A percentile compares a stretch with the other conserved stretches of the same genome.
Evolutionary conservation across 2,888 invertebrate species (phyloP).

Genomic region (Oscheius sp.): DNA sequence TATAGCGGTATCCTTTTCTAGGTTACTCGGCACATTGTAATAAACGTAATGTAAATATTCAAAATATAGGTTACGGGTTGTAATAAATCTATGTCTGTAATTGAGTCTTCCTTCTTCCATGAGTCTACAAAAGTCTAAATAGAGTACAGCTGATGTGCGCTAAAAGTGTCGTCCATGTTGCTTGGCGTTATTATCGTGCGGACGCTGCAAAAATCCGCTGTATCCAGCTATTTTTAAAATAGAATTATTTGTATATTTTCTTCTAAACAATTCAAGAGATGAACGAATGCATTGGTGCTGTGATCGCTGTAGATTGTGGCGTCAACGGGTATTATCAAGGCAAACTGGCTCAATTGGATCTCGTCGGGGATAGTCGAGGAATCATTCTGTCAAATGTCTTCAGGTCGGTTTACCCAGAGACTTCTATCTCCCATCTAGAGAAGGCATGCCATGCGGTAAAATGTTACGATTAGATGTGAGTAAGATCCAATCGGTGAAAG

Average conservation of each 20-base stretch:
- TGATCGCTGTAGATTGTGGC: conserved; percentile 58
- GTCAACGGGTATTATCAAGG: conserved; percentile 54
- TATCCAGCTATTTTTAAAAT: no score
- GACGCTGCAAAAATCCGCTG: no score
- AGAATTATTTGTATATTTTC: not conserved
- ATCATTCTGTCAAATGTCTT: conserved; percentile 46
- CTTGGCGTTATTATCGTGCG: no score
- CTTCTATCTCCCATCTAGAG: conserved; percentile 8
- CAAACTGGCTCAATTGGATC: conserved; percentile 46
- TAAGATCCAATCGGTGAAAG: conserved; percentile 15
- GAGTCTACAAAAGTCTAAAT: no score
- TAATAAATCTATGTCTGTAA: conserved; percentile 1
- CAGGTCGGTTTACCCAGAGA: conserved; percentile 32
- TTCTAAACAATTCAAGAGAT: conserved; percentile 4
- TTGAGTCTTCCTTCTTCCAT: no score
- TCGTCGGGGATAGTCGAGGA: conserved; percentile 39
- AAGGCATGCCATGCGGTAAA: conserved; percentile 28
- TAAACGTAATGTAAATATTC: not conserved
- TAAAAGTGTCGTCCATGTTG: no score
- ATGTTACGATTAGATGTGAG: not conserved
- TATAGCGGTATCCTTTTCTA: conserved; percentile 56
- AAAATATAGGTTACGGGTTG: not conserved
- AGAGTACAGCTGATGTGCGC: no score
- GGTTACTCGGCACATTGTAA: conserved; percentile 65
- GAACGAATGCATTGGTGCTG: conserved; percentile 46